Conservation (phyloP, 2,113 vertebrate genomes). For the Vanacampus margaritifer region DNA sequence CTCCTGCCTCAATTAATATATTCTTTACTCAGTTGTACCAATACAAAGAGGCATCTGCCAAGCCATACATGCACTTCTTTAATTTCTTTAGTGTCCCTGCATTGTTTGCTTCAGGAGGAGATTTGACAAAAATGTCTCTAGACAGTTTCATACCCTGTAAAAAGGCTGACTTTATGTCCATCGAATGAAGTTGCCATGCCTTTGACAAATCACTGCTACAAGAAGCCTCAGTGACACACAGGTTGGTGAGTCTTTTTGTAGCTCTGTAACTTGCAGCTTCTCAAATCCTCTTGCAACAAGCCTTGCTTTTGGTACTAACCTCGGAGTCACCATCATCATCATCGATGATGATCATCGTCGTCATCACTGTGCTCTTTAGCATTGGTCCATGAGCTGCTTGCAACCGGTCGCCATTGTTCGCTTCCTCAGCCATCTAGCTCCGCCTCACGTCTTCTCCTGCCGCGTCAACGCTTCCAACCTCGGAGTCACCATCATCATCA, state of each 20-base stretch:
- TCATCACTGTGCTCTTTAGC: too few species aligned
- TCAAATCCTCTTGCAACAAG: neutral
- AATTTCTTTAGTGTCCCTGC: neutral
- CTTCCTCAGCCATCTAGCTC: too few species aligned
- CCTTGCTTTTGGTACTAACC: too few species aligned
- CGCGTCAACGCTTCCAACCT: too few species aligned
- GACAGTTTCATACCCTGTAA: neutral
- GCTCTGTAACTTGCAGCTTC: neutral
- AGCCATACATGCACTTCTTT: neutral
- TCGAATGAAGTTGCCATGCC: neutral
- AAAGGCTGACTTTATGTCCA: constrained; percentile 4
- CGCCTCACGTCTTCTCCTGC: too few species aligned
- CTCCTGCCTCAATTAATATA: neutral
- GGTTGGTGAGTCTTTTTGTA: neutral
- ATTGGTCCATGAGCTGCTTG: too few species aligned
- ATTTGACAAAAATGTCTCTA: neutral
- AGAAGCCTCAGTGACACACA: neutral
- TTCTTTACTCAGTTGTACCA: constrained; percentile 1
- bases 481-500: too few species aligned
- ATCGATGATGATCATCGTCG: too few species aligned
- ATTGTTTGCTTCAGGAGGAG: neutral
- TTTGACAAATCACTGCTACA: neutral
- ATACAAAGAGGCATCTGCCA: neutral
- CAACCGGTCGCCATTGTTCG: too few species aligned
- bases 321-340: too few species aligned